Base-by-base conservation (phyloP, 2,888 invertebrate species). In the Resseliella maxima region DNA sequence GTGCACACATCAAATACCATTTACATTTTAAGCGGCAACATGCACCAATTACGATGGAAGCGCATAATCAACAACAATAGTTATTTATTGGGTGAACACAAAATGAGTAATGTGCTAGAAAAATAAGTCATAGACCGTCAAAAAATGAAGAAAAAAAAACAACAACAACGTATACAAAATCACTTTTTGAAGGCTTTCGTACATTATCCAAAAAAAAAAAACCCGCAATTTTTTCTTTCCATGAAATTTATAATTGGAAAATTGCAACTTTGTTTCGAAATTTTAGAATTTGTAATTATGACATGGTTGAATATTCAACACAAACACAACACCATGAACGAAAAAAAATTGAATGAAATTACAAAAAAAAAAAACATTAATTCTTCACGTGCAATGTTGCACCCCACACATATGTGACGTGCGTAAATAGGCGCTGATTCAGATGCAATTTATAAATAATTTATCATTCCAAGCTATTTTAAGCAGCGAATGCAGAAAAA, bases 281-380 rank as follows among this genome's bases (percentile, higher is more conserved):
- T 59, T 59, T 59, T 24, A 59, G 59, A 59, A 59, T 59, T 59
- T 59, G 59, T 59, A 59, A 59, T 59, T 59, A 59, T 59, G 59
- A 59, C 59, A 59, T 59, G 59, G 5, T 12, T 59, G 3, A 50
- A 50, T 18, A 41, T 50, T 50, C n/a, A n/a, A n/a, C n/a, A n/a
- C 50, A 50, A 50, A 41, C 41, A 41, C 41, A 41, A 41, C 6
- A 41, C 6, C 5, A 41, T 8, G 5, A 41, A 41, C 12, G 12
- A 41, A 41, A 41, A 41, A 8, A 41, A 8, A 41, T 50, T 41
- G 10, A 3, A 18, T 50, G 18, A 50, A 10, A 18, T 50, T 21
- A 21, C 2, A 50, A 8, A 50, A 3, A 18, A 21, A 50, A 50
- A 50, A 50, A 21, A 50, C 2, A 50, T 2, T 3, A 8, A 21